Conservation (phyloP, 2,888 invertebrate genomes). For the Tachina lurida region DNA sequence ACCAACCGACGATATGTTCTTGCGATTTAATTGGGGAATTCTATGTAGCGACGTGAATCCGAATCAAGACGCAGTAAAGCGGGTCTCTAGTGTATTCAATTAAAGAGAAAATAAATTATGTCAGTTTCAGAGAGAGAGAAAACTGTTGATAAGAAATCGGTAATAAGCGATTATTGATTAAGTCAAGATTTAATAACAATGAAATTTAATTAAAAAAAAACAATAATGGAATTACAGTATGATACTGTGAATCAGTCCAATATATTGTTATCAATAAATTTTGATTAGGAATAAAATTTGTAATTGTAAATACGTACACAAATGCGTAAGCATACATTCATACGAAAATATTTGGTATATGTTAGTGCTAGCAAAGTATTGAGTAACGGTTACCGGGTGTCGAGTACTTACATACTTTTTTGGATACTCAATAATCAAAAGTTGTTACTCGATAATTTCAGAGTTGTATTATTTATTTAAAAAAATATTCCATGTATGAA, state of each 20-base stretch:
- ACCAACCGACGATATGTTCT: too few species aligned
- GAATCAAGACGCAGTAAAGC: too few species aligned
- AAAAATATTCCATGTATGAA: too few species aligned
- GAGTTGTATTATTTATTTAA: too few species aligned
- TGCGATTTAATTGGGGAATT: too few species aligned
- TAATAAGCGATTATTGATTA: neutral
- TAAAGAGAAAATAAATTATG: neutral
- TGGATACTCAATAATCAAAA: too few species aligned
- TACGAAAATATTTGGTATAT: too few species aligned
- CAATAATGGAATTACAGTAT: neutral
- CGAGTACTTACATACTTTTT: too few species aligned
- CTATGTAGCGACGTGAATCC: too few species aligned
- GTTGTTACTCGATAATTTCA: too few species aligned
- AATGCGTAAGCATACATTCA: neutral
- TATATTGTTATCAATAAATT: conserved; percentile 24
- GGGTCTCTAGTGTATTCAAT: neutral
- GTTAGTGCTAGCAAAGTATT: too few species aligned
- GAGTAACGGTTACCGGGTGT: too few species aligned
- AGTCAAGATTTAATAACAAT: conserved; percentile 1
- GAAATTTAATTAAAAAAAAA: neutral
- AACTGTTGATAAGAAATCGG: neutral
- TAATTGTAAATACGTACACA: conserved; percentile 8
- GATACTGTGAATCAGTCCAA: neutral
- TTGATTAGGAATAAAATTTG: conserved; percentile 20
- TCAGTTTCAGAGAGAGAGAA: neutral